These are phyloP conservation scores for Mormyrus iriodes DNA, from an alignment of 2,113 vertebrate species.

Conservation along the genomic window DNA sequence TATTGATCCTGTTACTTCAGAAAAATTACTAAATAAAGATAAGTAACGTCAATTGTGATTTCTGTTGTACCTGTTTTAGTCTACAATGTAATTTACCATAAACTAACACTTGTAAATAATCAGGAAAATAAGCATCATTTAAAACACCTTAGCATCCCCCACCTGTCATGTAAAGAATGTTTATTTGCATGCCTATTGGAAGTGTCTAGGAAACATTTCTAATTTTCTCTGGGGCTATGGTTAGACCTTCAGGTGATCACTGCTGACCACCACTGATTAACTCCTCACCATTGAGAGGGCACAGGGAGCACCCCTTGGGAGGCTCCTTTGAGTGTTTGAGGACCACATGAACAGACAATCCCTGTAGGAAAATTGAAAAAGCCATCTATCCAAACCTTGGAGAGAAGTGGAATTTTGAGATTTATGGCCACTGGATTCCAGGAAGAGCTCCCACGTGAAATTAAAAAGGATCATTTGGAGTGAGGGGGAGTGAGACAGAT, in stretches of 20 bases:
- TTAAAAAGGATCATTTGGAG: not conserved
- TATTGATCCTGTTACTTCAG: not conserved
- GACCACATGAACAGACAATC: not conserved
- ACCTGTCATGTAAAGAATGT: not conserved
- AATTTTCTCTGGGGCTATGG: not conserved
- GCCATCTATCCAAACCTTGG: not conserved
- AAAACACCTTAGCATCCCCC: not conserved
- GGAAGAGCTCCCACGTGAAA: slow-evolving; percentile 1
- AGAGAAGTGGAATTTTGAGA: not conserved
- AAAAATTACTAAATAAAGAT: not conserved
- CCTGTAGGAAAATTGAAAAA: not conserved
- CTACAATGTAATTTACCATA: not conserved
- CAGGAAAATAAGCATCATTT: not conserved
- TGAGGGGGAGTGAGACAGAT: not conserved
- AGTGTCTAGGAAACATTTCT: not conserved
- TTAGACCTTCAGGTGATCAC: not conserved
- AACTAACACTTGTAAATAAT: too few species aligned
- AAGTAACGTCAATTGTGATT: not conserved
- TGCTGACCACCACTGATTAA: not conserved
- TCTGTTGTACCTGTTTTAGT: not conserved
- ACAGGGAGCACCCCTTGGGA: not conserved
- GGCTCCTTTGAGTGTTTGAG: not conserved
- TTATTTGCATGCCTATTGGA: not conserved
- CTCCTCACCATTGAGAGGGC: not conserved
- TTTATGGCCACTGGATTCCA: not conserved